Conservation (phyloP, 2,888 invertebrate genomes). For the Phytoseiulus persimilis region DNA sequence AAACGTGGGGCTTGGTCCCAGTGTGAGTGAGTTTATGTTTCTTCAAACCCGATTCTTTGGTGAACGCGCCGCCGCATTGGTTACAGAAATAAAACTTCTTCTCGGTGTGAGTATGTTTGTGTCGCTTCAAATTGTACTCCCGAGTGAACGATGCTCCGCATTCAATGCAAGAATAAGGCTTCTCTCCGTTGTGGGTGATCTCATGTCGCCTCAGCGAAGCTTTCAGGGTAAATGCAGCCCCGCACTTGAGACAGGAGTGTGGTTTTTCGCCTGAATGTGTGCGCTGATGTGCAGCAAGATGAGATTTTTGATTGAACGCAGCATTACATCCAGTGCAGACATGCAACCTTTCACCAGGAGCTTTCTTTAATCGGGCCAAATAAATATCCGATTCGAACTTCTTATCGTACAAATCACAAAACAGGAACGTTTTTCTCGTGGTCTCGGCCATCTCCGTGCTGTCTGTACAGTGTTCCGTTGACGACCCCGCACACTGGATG, state of each 20-base stretch:
- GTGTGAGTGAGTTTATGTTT: not conserved
- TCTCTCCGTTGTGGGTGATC: not conserved
- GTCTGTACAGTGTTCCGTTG: not conserved
- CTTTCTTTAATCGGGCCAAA: not conserved
- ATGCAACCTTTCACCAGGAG: not conserved
- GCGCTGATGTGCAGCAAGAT: not conserved
- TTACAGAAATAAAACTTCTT: constrained; percentile 5
- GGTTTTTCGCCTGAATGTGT: not conserved
- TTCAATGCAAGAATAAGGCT: not conserved
- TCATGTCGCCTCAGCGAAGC: not conserved
- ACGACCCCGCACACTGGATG: not conserved
- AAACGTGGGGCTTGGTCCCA: not conserved
- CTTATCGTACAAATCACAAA: not conserved
- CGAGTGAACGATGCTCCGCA: constrained; percentile 5
- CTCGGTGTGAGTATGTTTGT: not conserved
- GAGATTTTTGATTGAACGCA: not conserved
- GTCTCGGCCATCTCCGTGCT: not conserved
- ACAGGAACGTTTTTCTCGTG: constrained; percentile 5
- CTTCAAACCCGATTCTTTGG: constrained; percentile 5
- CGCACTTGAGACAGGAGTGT: not conserved
- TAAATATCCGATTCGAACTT: constrained; percentile 5
- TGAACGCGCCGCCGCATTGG: not conserved
- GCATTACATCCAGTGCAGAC: not conserved
- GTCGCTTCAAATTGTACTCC: not conserved
- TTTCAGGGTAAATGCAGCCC: not conserved